Evolutionary conservation across 2,888 invertebrate genomes (phyloP), one percentile per base, ranked within the genome.

Genomic region (Oligia strigilis): DNA sequence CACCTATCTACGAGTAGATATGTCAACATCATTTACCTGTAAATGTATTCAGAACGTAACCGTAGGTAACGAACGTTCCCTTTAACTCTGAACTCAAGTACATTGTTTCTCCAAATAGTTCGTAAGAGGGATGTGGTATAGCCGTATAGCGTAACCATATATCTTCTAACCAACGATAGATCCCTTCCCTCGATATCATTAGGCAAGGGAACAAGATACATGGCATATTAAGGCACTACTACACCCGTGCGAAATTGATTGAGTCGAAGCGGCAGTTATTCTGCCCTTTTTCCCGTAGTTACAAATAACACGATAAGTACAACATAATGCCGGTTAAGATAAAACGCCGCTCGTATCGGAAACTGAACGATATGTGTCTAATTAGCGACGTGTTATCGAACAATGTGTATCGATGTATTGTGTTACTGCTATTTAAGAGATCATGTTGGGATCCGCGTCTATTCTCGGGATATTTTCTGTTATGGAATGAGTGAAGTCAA

Each of bases 321-420:
- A 43, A 69, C 43, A 52, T 66, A 72, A 87, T 66, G 58, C 49
- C 79, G 62, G 80, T 58, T 74, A 73, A 79, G 67, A 67, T 72
- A 76, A 66, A 84, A 79, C 36, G 14, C 62, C 36, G n/a, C 58
- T 76, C 66, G 46, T 84, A 83, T 87, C 83, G 64, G 88, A 84
- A 88, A 77, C 83, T 83, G 76, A 78, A 64, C 82, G 77, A 89
- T 87, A 88, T 84, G 80, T 85, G 60, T 71, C 81, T 76, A 87
- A 84, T 88, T 88, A 86, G 67, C 36, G 52, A 52, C 62, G 72
- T 75, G 66, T 85, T 88, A 82, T 86, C 83, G 72, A 76, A 23
- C 43, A 84, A 40, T 64, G 40, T 40, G 72, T 85, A 77, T 75
- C 64, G 64, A 49, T 75, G 69, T 77, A 55, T 65, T 72, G 46